Percentiles rank a stretch among this genome's conserved stretches.
phyloP scores from a whole-genome alignment of 2,888 invertebrate species.

The Alentia gelatinosa region DNA sequence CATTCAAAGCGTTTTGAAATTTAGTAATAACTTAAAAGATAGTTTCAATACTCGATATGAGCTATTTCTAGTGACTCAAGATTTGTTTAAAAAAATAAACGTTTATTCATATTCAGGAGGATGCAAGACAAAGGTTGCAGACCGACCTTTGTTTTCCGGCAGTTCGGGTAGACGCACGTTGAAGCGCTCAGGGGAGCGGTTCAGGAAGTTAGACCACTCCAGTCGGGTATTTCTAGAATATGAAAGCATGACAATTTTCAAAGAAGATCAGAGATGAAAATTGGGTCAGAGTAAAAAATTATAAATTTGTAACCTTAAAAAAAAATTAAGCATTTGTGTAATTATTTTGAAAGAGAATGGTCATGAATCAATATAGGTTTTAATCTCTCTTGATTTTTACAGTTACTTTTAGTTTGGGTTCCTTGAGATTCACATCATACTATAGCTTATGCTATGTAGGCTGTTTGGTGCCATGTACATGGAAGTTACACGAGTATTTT shows the following conservation, averaged over 20 bases:
- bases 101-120: not conserved
- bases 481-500: too few species aligned
- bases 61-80: not conserved
- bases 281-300: not conserved
- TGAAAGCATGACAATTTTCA: not conserved
- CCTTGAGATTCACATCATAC: too few species aligned
- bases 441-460: too few species aligned
- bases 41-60: not conserved
- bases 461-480: too few species aligned
- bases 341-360: not conserved
- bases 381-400: too few species aligned
- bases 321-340: not conserved
- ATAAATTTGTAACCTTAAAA: too few species aligned
- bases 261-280: too few species aligned
- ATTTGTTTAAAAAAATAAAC: not conserved
- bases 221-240: conserved; percentile 69
- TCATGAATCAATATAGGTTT: too few species aligned
- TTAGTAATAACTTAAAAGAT: not conserved
- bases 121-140: not conserved
- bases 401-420: too few species aligned
- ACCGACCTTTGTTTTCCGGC: conserved; percentile 71
- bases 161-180: conserved; percentile 75
- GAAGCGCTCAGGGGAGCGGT: conserved; percentile 75
- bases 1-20: not conserved
- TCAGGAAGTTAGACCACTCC: conserved; percentile 77